phyloP scores from a whole-genome alignment of 1,140 invertebrate species.

The Phymastichus coffea region DNA sequence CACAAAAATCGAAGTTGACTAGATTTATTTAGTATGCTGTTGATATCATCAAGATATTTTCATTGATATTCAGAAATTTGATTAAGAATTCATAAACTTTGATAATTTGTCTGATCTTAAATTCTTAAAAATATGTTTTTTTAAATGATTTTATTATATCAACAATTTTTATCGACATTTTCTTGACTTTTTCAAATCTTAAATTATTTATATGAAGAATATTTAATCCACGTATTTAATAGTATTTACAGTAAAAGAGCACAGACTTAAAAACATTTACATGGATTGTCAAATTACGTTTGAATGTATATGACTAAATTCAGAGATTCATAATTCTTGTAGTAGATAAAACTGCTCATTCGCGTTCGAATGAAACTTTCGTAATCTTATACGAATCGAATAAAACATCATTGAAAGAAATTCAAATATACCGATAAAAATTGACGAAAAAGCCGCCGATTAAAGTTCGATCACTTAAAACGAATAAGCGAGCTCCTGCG shows the following conservation, averaged over 20 bases:
- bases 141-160: constrained; percentile 14
- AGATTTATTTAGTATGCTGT: constrained; percentile 17
- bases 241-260: constrained; percentile 26
- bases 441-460: background rate
- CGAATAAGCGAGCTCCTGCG: too few relatives aligned
- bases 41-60: constrained; percentile 14
- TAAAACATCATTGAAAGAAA: background rate
- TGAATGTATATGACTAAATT: too few relatives aligned
- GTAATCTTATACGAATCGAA: background rate
- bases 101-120: constrained; percentile 11
- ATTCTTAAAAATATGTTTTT: constrained; percentile 19
- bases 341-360: too few relatives aligned
- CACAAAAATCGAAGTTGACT: constrained; percentile 24
- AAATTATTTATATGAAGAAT: constrained; percentile 17
- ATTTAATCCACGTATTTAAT: constrained; percentile 12
- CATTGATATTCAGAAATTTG: constrained; percentile 20
- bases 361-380: too few relatives aligned
- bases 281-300: constrained; percentile 29
- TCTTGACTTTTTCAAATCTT: constrained; percentile 21
- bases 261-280: constrained; percentile 27
- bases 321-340: too few relatives aligned
- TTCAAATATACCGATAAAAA: background rate
- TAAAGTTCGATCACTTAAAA: too few relatives aligned
- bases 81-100: constrained; percentile 16
- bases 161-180: constrained; percentile 25